Base-by-base conservation (phyloP, 2,797 vertebrate genomes). In the Myotis myotis region DNA sequence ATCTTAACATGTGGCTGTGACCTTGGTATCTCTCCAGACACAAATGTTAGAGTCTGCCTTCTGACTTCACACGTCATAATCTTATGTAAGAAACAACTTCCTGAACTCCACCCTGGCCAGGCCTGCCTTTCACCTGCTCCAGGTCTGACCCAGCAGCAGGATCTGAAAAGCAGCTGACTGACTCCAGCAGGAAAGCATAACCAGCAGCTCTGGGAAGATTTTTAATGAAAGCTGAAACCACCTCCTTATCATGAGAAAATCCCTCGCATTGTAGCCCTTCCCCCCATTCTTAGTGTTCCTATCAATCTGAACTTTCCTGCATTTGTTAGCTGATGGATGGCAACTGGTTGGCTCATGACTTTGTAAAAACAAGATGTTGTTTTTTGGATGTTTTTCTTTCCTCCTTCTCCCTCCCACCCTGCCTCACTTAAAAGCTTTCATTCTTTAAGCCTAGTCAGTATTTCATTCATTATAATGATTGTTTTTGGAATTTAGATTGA, bases 311-410 rank as follows among this genome's bases (percentile, higher is more conserved):
- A 53, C 94, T 93, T 97, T 83, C 95, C 96, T 93, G 92, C 80
- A 30, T 93, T 93, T 94, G 96, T 97, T 70, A 81, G 41, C 81
- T 96, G 94, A 97, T 92, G 92, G 87, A 97, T 81, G 87, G 84
- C 60, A 60, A 93, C 33, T 6, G 30, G 68, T 36, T 74, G 72
- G 64, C 5, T 76, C 86, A 89, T 92, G 94, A 74, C 91, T 95
- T 81, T 96, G 89, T 92, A 71, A 95, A 97, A 96, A 89, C 83
- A 97, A 95, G 83, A 95, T 81, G 88, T 49, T 86, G 51, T 92
- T 91, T 92, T 92, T 86, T 94, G 89, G 60, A 94, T 92, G 80
- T 96, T 96, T 96, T 87, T 94, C 91, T 96, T 96, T 90, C 82
- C 78, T 66, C 80, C 60, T 11, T 71, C 41, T 82, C 49, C 44